These are phyloP conservation scores for Catharus bicknelli DNA, from an alignment of 2,113 vertebrate species.

Conservation along the genomic window DNA sequence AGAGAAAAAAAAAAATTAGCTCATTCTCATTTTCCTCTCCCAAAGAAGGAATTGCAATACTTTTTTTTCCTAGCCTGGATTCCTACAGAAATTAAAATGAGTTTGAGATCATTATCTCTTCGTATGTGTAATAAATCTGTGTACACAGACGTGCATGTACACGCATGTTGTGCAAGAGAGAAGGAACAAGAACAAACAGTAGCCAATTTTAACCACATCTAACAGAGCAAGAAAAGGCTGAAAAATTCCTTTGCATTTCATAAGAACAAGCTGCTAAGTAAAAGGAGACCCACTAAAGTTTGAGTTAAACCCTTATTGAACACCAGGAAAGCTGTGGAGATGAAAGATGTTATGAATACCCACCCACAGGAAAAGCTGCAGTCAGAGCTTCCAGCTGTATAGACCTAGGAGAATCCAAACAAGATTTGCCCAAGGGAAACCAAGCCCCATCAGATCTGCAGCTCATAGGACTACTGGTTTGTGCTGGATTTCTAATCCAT, in stretches of 20 bases:
- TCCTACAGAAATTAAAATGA: conserved; percentile 16
- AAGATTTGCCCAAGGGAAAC: background rate
- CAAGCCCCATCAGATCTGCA: background rate
- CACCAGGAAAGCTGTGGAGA: background rate
- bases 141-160: background rate
- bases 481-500: background rate
- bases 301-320: conserved; percentile 15
- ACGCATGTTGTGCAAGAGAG: background rate
- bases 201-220: conserved; percentile 51
- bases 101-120: conserved; percentile 17
- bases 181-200: background rate
- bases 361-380: conserved; percentile 10
- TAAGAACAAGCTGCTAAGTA: conserved; percentile 6
- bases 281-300: background rate
- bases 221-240: background rate
- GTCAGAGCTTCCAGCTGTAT: background rate
- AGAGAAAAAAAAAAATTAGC: background rate
- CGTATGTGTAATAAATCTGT: background rate
- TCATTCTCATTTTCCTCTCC: background rate
- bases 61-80: background rate
- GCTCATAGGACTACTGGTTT: background rate
- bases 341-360: background rate
- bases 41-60: background rate
- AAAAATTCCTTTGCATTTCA: conserved; percentile 14
- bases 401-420: background rate